Percentiles rank a stretch among this genome's conserved stretches.
Conservation (phyloP, 2,888 invertebrate genomes). For the Acanthoscelides obtectus region DNA sequence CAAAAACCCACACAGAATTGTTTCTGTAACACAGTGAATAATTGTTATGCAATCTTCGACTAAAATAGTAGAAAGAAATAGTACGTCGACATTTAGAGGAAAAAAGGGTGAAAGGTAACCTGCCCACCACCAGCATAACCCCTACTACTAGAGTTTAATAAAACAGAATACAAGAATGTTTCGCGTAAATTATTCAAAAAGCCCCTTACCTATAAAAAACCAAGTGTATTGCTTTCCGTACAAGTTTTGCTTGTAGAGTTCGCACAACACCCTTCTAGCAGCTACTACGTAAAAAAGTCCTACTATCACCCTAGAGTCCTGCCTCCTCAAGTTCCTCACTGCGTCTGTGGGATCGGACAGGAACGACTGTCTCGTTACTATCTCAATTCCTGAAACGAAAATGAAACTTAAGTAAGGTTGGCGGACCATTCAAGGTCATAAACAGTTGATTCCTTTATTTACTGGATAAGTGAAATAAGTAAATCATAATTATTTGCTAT, state of each 20-base stretch:
- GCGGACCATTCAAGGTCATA: too few species aligned
- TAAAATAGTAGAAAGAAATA: too few species aligned
- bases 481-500: too few species aligned
- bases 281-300: constrained; percentile 98
- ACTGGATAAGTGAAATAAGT: too few species aligned
- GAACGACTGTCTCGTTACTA: constrained; percentile 94
- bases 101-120: too few species aligned
- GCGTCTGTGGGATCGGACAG: constrained; percentile 96
- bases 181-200: neutral
- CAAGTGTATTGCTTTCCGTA: constrained; percentile 96
- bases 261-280: constrained; percentile 92
- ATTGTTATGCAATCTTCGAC: too few species aligned
- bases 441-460: too few species aligned
- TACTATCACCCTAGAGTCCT: constrained; percentile 96
- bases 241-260: constrained; percentile 88
- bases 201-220: constrained; percentile 90
- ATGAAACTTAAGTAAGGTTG: constrained; percentile 2
- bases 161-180: neutral
- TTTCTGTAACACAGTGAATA: too few species aligned
- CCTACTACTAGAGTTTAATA: neutral
- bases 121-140: neutral
- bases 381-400: constrained; percentile 63
- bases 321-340: constrained; percentile 87
- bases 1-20: too few species aligned
- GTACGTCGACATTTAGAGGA: too few species aligned